Percentiles rank a stretch among this genome's conserved stretches.
Evolutionary conservation across 2,888 invertebrate genomes (phyloP).

Genomic region (Pardosa pseudoannulata): DNA sequence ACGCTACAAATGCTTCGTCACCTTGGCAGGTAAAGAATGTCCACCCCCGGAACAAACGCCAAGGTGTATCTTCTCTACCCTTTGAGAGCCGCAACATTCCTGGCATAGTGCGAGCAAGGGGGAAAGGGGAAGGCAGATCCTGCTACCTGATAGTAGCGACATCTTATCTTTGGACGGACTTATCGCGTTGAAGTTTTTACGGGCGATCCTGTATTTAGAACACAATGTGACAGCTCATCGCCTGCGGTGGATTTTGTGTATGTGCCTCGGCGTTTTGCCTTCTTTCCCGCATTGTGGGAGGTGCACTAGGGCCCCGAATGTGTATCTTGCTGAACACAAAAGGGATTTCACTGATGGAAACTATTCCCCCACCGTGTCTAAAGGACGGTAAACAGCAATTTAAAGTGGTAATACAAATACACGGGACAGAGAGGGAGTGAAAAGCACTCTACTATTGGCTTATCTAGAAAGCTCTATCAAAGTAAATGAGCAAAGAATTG

Average conservation of each 20-base stretch:
- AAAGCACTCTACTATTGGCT: too few species aligned
- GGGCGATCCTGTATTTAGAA: constrained; percentile 10
- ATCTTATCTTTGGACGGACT: constrained; percentile 26
- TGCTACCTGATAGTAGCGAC: constrained; percentile 4
- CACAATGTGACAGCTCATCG: not conserved
- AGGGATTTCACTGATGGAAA: not conserved
- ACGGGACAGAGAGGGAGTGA: too few species aligned
- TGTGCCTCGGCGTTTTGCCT: not conserved
- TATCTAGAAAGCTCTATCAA: too few species aligned
- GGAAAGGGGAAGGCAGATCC: too few species aligned
- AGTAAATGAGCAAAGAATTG: too few species aligned
- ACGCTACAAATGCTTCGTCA: constrained; percentile 11
- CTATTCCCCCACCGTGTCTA: not conserved
- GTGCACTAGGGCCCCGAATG: too few species aligned
- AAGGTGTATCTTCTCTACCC: constrained; percentile 1
- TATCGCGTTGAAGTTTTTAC: constrained; percentile 8
- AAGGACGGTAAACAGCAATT: too few species aligned
- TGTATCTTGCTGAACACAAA: too few species aligned
- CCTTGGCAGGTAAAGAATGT: constrained; percentile 20
- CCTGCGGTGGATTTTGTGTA: not conserved
- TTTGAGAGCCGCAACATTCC: constrained; percentile 6
- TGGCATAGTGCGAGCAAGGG: constrained; percentile 7
- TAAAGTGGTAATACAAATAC: too few species aligned
- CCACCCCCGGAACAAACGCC: constrained; percentile 1
- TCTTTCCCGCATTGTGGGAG: not conserved